phyloP scores from a whole-genome alignment of 2,113 vertebrate genomes.

The Gavia stellata region DNA sequence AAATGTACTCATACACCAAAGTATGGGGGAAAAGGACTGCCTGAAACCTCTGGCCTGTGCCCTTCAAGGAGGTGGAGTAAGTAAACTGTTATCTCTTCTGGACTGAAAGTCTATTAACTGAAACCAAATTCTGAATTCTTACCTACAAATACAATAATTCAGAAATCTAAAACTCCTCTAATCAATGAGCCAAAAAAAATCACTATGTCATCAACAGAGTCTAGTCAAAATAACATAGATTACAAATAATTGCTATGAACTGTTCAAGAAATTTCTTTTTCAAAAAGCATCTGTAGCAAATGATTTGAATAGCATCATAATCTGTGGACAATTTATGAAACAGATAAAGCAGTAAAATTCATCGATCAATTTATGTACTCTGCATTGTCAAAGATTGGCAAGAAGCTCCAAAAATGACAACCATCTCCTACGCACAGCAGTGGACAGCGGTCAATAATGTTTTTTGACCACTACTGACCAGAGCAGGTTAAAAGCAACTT shows the following conservation, averaged over 20 bases:
- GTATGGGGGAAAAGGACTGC: not conserved
- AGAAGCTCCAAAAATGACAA: not conserved
- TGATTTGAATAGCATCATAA: not conserved
- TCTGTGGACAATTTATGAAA: not conserved
- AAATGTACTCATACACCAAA: not conserved
- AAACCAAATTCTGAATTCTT: not conserved
- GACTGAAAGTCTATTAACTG: not conserved
- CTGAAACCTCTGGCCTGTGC: not conserved
- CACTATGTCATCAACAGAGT: not conserved
- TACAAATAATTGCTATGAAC: not conserved
- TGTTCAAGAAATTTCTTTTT: not conserved
- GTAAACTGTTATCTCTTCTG: not conserved
- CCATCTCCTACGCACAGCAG: not conserved
- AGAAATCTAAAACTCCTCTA: not conserved
- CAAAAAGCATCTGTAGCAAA: not conserved
- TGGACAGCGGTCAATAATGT: accelerated
- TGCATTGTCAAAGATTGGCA: not conserved
- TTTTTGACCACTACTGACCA: not conserved
- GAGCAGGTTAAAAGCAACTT: not conserved
- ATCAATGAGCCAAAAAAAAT: not conserved
- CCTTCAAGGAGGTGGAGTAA: not conserved
- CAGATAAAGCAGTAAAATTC: not conserved
- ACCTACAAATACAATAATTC: not conserved
- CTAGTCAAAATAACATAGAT: not conserved
- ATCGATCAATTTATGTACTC: not conserved